Conservation (phyloP, 1,140 invertebrate species). For the Ooceraea biroi region DNA sequence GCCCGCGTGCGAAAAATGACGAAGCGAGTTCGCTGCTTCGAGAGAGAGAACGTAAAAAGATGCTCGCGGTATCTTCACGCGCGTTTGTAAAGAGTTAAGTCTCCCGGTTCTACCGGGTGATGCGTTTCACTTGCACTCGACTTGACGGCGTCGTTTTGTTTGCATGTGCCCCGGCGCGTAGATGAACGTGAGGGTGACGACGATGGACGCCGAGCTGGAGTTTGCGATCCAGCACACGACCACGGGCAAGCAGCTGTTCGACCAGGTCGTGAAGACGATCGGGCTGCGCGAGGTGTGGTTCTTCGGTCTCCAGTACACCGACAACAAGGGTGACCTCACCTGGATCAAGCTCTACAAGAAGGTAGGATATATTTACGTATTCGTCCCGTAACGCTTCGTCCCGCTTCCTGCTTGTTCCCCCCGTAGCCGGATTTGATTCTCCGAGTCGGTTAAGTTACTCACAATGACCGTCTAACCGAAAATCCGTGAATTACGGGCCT, state of each 20-base stretch:
- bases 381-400: slow-evolving; percentile 9
- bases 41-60: neutral
- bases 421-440: neutral
- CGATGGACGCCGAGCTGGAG: slow-evolving; percentile 99
- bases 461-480: neutral
- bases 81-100: neutral
- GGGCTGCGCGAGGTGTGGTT: slow-evolving; percentile 99
- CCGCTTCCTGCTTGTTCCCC: neutral
- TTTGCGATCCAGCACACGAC: slow-evolving; percentile 99
- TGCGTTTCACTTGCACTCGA: slow-evolving; percentile 1
- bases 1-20: too few species aligned
- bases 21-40: neutral
- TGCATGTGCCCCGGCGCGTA: slow-evolving; percentile 79
- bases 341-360: slow-evolving; percentile 99
- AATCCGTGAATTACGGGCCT: neutral
- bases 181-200: slow-evolving; percentile 99
- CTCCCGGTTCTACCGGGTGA: slow-evolving; percentile 47
- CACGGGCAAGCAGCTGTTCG: slow-evolving; percentile 99
- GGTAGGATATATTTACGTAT: slow-evolving; percentile 88
- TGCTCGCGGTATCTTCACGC: neutral
- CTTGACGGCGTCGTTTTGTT: slow-evolving; percentile 52
- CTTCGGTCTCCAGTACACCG: slow-evolving; percentile 99
- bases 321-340: slow-evolving; percentile 98
- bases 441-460: neutral
- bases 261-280: slow-evolving; percentile 99